Conservation (phyloP, 2,797 vertebrate genomes). For the Fratercula arctica region DNA sequence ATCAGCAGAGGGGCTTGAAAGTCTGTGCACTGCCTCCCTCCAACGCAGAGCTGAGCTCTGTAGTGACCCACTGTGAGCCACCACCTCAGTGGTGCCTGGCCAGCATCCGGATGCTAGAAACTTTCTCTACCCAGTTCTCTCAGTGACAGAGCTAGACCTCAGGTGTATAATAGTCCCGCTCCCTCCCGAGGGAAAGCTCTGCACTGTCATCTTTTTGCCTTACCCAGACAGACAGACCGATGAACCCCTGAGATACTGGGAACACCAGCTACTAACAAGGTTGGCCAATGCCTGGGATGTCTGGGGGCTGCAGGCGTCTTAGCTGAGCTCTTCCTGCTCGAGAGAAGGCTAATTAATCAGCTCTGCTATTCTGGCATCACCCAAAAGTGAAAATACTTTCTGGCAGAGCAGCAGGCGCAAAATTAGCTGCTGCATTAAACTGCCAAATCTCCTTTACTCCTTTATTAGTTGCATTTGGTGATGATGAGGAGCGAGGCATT, state of each 20-base stretch:
- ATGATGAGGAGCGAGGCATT: constrained; percentile 68
- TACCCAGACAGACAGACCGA: not conserved
- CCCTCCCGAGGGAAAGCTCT: not conserved
- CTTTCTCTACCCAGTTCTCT: not conserved
- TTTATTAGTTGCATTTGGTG: constrained; percentile 70
- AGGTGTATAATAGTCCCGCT: not conserved
- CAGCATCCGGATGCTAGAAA: not conserved
- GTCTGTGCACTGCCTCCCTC: not conserved
- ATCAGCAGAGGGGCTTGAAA: not conserved
- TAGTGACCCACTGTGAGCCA: not conserved
- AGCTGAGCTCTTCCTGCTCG: constrained; percentile 35
- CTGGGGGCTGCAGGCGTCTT: constrained; percentile 13
- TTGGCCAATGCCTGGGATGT: constrained; percentile 2
- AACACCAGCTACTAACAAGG: not conserved
- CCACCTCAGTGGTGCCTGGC: rapidly evolving
- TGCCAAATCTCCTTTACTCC: constrained; percentile 72
- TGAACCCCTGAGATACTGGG: not conserved
- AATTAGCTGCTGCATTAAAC: constrained; percentile 72
- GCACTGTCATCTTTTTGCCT: not conserved
- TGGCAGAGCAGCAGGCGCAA: constrained; percentile 66
- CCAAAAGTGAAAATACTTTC: constrained; percentile 71
- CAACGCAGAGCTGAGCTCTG: not conserved
- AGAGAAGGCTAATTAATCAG: constrained; percentile 65
- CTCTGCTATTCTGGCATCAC: constrained; percentile 63
- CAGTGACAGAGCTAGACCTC: not conserved